Evolutionary conservation across 2,888 invertebrate genomes (phyloP), one percentile per base, ranked within the genome.

Genomic region (Eupsilia transversa): DNA sequence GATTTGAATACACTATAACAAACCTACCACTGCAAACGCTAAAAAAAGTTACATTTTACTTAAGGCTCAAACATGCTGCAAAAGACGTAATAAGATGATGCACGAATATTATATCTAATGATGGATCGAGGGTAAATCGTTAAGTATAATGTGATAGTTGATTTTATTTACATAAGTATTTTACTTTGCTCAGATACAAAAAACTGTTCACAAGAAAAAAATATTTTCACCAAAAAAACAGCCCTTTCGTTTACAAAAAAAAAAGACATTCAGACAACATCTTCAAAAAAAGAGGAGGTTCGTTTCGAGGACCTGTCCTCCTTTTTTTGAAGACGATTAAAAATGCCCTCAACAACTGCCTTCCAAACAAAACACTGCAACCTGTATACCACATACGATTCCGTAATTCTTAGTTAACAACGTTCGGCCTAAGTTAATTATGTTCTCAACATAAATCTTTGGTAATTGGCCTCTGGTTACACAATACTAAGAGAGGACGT

Each of bases 391-490:
- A 89, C 90, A 92, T 89, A 90, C 91, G 92, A 93, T 94, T 95
- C 93, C 92, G 94, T 94, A 92, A 93, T 94, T 94, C 95, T 94
- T 92, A 94, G 94, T 94, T 95, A 96, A 94, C 94, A 94, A 94
- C 92, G 94, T 94, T 95, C 94, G 93, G 95, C 94, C 96, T 95
- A 96, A 96, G 95, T 96, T 96, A 96, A 96, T 96, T 96, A 96
- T 96, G 95, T 95, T 95, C 94, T 92, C 92, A 92, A 94, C 94
- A 96, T 96, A 96, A 96, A 96, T 96, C 96, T 96, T 95, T 94
- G 92, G 96, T 96, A 96, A 96, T 96, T 96, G 96, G 96, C 94
- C 94, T 96, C 96, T 92, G 92, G 95, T 96, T 96, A 92, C 96
- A 94, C 94, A 94, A 94, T 92, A 94, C 95, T 95, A 95, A 95